Base-by-base conservation (phyloP, 2,113 vertebrate genomes). In the Balaenoptera acutorostrata region DNA sequence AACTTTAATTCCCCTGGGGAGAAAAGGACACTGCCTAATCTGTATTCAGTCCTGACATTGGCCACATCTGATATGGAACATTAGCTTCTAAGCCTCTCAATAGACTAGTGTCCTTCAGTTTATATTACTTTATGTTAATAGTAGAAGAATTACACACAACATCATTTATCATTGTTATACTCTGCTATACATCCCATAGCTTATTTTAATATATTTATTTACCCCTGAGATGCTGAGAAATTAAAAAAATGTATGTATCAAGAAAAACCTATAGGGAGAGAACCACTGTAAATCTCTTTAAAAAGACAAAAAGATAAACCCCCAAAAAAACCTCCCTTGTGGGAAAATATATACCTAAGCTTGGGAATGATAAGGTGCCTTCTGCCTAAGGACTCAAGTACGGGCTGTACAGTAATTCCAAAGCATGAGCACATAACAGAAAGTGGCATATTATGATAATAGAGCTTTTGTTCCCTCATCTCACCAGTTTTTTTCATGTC, bases 111-210 rank as follows among this genome's bases (percentile, higher is more conserved):
- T 99, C 99, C 99, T 99, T 99, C 99, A 99, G 99, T 99, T 99
- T 99, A 99, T 99, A 99, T 99, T 99, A 99, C 99, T 99, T 99
- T 99, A 99, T 99, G 99, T 99, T 99, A 99, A 99, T 99, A 99
- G 99, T 99, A 99, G 98, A 99, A 99, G 99, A 99, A 99, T 99
- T 99, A 99, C 99, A 99, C 99, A 99, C 99, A 99, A 99, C 99
- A 99, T 99, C 99, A 99, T 99, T 99, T 99, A 99, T 99, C 99
- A 99, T 99, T 99, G 99, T 99, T 99, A 99, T 98, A 98, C 98
- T 98, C 98, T 84, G 98, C 98, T 98, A 98, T 99, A 98, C 98
- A 99, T 99, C 98, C 98, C 98, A 98, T 98, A 98, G 98, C 98
- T 99, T 98, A 98, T 98, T 99, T 98, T 98, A 98, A 99, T 99